Evolutionary conservation across 2,797 vertebrate genomes (phyloP).

Genomic region (Cygnus olor): DNA sequence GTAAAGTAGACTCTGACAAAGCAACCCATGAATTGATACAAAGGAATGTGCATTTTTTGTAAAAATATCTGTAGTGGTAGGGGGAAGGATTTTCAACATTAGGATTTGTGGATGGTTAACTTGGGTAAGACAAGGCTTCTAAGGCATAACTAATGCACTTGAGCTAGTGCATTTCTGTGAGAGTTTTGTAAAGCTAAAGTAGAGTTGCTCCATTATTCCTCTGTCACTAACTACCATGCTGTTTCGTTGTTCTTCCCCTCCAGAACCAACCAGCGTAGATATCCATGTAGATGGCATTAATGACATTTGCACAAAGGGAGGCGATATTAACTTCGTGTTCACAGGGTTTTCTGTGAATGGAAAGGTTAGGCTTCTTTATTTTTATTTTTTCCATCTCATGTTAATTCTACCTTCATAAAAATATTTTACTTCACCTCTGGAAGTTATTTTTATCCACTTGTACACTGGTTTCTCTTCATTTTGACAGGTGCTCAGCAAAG

Average conservation of each 20-base stretch:
- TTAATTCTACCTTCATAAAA: not conserved
- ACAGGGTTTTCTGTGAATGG: constrained; percentile 95
- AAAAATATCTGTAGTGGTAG: not conserved
- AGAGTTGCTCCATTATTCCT: not conserved
- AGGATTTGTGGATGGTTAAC: not conserved
- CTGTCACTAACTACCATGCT: not conserved
- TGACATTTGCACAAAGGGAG: constrained; percentile 96
- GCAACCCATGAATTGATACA: not conserved
- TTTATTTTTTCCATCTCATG: not conserved
- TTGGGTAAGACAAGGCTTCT: not conserved
- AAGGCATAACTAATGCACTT: not conserved
- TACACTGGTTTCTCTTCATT: not conserved
- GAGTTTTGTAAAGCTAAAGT: not conserved
- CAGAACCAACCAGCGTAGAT: constrained; percentile 94
- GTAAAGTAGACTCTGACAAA: not conserved
- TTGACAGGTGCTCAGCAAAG: constrained; percentile 92
- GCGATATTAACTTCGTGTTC: constrained; percentile 98
- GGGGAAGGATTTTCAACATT: not conserved
- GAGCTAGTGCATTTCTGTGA: not conserved
- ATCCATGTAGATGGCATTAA: constrained; percentile 94
- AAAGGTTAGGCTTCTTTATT: constrained; percentile 80
- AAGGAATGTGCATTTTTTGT: not conserved
- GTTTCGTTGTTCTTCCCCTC: not conserved
- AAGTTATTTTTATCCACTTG: not conserved
- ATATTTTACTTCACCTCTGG: not conserved